Evolutionary conservation across 1,140 invertebrate species (phyloP).

Genomic region (Metopolophium dirhodum): DNA sequence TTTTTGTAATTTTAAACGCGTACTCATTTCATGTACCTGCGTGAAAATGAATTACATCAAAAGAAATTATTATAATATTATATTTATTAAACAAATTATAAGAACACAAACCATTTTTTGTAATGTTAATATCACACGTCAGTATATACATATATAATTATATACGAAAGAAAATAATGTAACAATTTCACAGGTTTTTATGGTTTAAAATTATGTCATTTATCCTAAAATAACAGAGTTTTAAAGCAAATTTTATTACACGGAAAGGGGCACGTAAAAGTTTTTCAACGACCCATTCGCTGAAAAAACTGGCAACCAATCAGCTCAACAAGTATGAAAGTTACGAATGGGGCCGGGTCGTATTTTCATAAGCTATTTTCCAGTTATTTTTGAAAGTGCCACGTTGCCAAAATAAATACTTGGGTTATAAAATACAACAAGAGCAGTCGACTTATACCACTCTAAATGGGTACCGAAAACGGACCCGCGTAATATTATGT

Average conservation of each 20-base stretch:
- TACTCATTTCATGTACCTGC: background rate
- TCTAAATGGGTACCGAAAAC: background rate
- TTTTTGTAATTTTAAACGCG: background rate
- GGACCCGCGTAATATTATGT: background rate
- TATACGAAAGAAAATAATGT: background rate
- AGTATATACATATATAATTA: background rate
- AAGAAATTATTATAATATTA: background rate
- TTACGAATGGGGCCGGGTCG: background rate
- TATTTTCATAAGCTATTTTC: constrained; percentile 29
- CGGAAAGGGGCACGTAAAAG: background rate
- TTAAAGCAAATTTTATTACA: background rate
- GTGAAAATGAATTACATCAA: background rate
- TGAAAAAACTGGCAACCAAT: background rate
- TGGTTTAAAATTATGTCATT: background rate
- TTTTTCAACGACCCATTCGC: background rate
- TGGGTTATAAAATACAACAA: background rate
- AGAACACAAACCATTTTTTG: background rate
- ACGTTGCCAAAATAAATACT: constrained; percentile 18
- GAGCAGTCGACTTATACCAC: background rate
- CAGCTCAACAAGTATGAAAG: background rate
- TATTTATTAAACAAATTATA: background rate
- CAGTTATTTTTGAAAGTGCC: background rate
- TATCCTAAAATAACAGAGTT: background rate
- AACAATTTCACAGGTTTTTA: background rate
- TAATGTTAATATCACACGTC: background rate